Evolutionary conservation across 2,113 vertebrate genomes (phyloP).

Genomic region (Macrotis lagotis): DNA sequence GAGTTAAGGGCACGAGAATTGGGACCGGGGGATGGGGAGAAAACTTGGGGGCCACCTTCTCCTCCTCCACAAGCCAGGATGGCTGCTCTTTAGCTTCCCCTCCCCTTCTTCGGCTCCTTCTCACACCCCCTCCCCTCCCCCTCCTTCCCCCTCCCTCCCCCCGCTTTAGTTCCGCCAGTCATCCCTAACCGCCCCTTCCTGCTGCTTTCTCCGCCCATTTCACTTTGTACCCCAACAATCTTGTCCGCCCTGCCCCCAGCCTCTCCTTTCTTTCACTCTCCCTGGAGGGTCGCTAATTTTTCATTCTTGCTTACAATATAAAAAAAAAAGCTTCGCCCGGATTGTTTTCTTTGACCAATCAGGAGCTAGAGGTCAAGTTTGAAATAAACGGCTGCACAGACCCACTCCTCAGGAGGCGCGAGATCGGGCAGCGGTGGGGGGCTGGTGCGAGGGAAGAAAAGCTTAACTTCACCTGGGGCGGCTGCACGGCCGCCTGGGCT

Average conservation of each 20-base stretch:
- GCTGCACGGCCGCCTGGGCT: too few species aligned
- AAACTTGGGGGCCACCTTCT: conserved; percentile 31
- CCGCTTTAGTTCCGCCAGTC: neutral
- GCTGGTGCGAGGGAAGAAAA: neutral
- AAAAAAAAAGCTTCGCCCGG: neutral
- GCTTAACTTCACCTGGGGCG: neutral
- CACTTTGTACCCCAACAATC: neutral
- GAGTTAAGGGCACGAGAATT: neutral
- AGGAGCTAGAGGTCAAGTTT: conserved; percentile 59
- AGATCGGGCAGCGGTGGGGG: neutral
- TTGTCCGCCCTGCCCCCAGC: neutral
- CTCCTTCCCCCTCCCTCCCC: conserved; percentile 52
- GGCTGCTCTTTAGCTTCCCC: neutral
- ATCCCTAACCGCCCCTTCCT: neutral
- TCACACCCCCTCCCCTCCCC: conserved; percentile 50
- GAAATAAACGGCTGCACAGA: conserved; percentile 60
- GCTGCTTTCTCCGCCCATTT: neutral
- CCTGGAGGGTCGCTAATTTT: neutral
- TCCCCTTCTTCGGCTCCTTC: neutral
- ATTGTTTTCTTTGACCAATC: conserved; percentile 39
- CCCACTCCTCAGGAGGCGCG: neutral
- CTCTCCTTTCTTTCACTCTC: neutral
- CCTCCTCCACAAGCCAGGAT: conserved; percentile 51
- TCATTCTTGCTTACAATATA: neutral
- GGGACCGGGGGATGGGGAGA: too few species aligned